A percentile compares a stretch with the other conserved stretches of the same genome.
These are phyloP conservation scores for Orchestia grillus DNA, from an alignment of 1,140 invertebrate species.

Conservation along the genomic window DNA sequence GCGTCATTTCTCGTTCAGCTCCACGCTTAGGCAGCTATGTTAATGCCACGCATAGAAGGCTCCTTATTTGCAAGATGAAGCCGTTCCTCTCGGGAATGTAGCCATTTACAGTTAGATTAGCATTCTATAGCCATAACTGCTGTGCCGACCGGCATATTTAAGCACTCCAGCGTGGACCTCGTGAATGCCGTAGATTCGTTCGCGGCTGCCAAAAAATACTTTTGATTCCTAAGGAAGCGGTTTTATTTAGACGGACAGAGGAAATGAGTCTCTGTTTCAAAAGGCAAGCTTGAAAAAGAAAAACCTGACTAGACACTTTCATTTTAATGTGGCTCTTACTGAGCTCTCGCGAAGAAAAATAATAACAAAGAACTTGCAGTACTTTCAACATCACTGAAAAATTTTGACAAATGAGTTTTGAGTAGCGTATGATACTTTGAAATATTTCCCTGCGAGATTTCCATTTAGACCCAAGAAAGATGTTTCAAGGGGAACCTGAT, in stretches of 20 bases:
- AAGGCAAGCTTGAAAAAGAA: not conserved
- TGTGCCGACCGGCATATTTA: not conserved
- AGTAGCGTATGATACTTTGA: too few species aligned
- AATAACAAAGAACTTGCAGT: too few species aligned
- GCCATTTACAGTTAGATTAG: conserved; percentile 30
- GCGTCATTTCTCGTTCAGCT: not conserved
- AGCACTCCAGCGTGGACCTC: not conserved
- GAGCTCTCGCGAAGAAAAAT: too few species aligned
- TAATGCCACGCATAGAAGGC: conserved; percentile 7
- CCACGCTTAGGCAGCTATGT: not conserved
- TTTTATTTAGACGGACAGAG: not conserved
- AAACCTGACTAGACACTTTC: too few species aligned
- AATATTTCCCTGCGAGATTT: too few species aligned
- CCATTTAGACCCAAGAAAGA: too few species aligned
- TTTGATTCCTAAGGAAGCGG: not conserved
- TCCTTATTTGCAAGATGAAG: conserved; percentile 40
- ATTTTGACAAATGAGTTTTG: too few species aligned
- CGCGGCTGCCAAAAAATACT: not conserved
- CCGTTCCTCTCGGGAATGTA: conserved; percentile 31
- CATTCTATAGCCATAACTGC: conserved; percentile 16
- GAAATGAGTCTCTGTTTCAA: not conserved
- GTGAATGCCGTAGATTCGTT: not conserved
- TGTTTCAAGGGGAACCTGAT: too few species aligned
- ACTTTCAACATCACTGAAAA: too few species aligned
- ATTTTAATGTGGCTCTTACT: too few species aligned